Evolutionary conservation across 2,797 vertebrate species (phyloP).

Genomic region (Picus viridis): DNA sequence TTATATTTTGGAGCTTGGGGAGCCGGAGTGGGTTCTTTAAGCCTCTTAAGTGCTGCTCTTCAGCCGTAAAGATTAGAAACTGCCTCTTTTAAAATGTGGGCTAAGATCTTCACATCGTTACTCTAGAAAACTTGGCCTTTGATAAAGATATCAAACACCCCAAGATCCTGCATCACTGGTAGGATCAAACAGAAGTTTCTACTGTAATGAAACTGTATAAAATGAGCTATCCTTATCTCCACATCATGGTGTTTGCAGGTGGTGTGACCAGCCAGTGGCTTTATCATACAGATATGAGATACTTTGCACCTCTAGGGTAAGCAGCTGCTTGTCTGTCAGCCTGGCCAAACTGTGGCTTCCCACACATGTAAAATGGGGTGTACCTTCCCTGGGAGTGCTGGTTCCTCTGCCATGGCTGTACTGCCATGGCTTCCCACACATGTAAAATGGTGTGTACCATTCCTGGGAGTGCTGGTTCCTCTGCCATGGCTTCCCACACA

Average conservation of each 20-base stretch:
- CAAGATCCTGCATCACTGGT: rapidly evolving
- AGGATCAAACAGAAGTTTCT: not conserved
- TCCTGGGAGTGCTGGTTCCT: not conserved
- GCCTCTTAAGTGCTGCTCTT: not conserved
- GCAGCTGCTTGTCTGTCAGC: not conserved
- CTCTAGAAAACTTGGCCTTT: not conserved
- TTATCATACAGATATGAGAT: not conserved
- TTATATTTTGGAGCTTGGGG: not conserved
- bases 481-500: not conserved
- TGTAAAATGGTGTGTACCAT: too few relatives aligned
- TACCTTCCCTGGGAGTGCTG: rapidly evolving
- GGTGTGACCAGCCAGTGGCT: not conserved
- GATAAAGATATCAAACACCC: not conserved
- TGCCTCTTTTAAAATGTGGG: not conserved
- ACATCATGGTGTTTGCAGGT: not conserved
- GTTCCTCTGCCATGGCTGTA: too few relatives aligned
- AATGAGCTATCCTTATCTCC: not conserved
- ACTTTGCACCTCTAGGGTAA: rapidly evolving
- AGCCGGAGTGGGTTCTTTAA: not conserved
- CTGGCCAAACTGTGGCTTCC: not conserved
- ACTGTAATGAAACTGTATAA: rapidly evolving
- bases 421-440: too few relatives aligned
- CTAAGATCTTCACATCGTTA: not conserved
- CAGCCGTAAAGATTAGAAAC: not conserved
- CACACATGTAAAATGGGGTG: rapidly evolving